A percentile compares a stretch with the other conserved stretches of the same genome.
These are phyloP conservation scores for Lerista edwardsae DNA, from an alignment of 2,797 vertebrate genomes.

Conservation along the genomic window DNA sequence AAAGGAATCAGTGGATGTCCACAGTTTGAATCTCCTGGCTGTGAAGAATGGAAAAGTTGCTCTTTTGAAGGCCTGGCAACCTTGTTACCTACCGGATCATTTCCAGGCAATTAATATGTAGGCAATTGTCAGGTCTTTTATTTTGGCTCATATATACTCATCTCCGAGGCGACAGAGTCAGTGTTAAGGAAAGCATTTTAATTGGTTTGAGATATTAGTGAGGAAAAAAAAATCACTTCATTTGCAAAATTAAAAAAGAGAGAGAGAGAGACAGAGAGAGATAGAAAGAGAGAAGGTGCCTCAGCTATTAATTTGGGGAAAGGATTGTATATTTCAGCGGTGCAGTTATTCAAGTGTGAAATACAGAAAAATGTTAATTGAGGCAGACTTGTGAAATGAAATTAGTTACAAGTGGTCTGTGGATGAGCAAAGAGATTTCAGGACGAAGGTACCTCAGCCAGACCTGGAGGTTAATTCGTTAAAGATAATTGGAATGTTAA, in stretches of 20 bases:
- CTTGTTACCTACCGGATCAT: conserved; percentile 53
- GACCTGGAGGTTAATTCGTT: conserved; percentile 57
- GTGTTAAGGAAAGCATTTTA: conserved; percentile 59
- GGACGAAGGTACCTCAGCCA: conserved; percentile 35
- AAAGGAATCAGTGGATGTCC: conserved; percentile 57
- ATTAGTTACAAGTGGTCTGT: conserved; percentile 61
- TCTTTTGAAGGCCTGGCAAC: conserved; percentile 57
- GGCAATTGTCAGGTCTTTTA: conserved; percentile 41
- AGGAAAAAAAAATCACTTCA: conserved; percentile 41
- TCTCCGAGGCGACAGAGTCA: conserved; percentile 44
- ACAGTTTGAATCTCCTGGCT: conserved; percentile 54
- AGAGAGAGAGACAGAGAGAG: not conserved
- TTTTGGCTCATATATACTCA: conserved; percentile 42
- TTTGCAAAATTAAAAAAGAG: conserved; percentile 58
- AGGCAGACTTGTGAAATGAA: conserved; percentile 50
- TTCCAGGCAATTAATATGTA: conserved; percentile 65
- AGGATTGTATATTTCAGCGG: conserved; percentile 49
- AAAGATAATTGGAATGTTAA: conserved; percentile 66
- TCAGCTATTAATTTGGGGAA: conserved; percentile 58
- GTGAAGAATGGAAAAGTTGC: conserved; percentile 59
- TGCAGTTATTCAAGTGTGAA: conserved; percentile 62
- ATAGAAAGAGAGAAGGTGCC: conserved; percentile 30
- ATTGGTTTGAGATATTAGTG: conserved; percentile 64
- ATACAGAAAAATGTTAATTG: conserved; percentile 67
- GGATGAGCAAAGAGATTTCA: conserved; percentile 66